phyloP scores from a whole-genome alignment of 2,888 invertebrate species.

The Melikaiella ostensackeni region DNA sequence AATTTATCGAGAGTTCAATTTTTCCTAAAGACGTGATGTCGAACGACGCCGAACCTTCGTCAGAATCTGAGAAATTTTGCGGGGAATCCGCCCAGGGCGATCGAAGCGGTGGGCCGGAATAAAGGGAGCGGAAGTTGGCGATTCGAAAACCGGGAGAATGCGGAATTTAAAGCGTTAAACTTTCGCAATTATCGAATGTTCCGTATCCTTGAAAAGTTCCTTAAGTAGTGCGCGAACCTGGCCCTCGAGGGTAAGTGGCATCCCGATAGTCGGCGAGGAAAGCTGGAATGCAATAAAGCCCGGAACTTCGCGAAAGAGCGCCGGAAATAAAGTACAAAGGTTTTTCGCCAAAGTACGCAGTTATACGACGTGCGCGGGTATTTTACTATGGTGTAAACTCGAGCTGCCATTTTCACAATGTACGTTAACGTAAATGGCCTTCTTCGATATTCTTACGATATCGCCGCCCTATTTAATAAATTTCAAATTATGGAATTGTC shows the following conservation, averaged over 20 bases:
- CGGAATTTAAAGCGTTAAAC: conserved; percentile 66
- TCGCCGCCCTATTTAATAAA: not conserved
- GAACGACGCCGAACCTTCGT: not conserved
- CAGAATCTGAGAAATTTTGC: not conserved
- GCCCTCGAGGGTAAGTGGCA: conserved; percentile 41
- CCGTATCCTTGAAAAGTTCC: conserved; percentile 72
- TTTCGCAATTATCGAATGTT: conserved; percentile 75
- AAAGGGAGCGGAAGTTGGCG: not conserved
- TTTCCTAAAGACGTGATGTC: not conserved
- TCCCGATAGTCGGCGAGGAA: conserved; percentile 41
- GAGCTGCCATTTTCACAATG: not conserved
- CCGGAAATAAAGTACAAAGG: conserved; percentile 49
- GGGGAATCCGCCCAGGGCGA: not conserved
- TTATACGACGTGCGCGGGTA: conserved; percentile 43
- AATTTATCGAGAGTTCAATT: not conserved
- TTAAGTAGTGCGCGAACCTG: conserved; percentile 61
- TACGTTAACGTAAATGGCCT: not conserved
- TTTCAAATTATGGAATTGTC: not conserved
- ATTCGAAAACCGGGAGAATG: not conserved
- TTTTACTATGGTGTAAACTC: not conserved
- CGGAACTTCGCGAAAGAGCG: conserved; percentile 51
- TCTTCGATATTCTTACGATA: not conserved
- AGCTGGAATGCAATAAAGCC: conserved; percentile 65
- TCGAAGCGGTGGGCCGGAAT: not conserved
- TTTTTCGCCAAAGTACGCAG: conserved; percentile 47